A percentile compares a stretch with the other conserved stretches of the same genome.
These are phyloP conservation scores for Cecidostiba fungosa DNA, from an alignment of 2,888 invertebrate species.

Conservation along the genomic window DNA sequence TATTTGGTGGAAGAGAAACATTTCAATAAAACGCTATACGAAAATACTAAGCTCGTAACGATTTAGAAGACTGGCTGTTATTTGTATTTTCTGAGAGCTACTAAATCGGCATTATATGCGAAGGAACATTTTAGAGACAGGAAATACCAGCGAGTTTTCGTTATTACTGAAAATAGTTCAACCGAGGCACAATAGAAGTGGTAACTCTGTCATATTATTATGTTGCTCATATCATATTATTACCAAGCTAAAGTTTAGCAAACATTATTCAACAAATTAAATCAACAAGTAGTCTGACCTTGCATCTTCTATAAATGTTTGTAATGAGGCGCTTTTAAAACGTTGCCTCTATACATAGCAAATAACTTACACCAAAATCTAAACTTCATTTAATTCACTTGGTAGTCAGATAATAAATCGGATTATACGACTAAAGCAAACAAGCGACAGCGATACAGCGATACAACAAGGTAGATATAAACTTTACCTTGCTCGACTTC, in stretches of 20 bases:
- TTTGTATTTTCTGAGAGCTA: not conserved
- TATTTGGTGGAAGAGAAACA: not conserved
- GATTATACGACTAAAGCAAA: not conserved
- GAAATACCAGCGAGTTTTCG: too few relatives aligned
- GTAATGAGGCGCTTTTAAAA: too few relatives aligned
- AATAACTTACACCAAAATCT: too few relatives aligned
- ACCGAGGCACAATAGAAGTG: too few relatives aligned
- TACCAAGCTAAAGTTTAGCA: too few relatives aligned
- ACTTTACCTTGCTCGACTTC: slow-evolving; percentile 92
- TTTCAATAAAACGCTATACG: not conserved
- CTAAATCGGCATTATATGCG: not conserved
- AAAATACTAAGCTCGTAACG: not conserved
- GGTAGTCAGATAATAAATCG: not conserved
- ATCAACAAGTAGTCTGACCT: not conserved
- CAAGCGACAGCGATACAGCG: not conserved
- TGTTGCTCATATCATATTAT: too few relatives aligned
- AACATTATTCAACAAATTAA: not conserved
- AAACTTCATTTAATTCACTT: not conserved
- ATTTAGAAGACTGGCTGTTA: not conserved
- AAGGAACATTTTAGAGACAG: not conserved
- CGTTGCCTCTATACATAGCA: too few relatives aligned
- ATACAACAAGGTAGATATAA: not conserved
- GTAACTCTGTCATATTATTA: too few relatives aligned
- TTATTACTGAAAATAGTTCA: too few relatives aligned
- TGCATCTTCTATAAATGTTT: too few relatives aligned